Base-by-base conservation (phyloP, 2,113 vertebrate genomes). In the Geococcyx californianus region DNA sequence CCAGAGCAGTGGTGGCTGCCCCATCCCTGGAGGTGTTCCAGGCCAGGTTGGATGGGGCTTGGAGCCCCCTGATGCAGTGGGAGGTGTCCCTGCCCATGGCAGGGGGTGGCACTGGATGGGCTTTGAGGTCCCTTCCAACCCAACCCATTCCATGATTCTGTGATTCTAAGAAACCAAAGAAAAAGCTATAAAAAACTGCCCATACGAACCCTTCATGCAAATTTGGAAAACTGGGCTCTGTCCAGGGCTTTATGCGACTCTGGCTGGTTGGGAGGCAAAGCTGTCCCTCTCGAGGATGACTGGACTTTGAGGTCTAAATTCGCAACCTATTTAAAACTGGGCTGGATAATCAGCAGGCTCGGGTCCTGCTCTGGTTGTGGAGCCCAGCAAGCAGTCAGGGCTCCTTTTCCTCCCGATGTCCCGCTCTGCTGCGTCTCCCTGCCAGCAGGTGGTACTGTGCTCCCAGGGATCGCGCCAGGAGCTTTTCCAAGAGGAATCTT, bases 401-500 rank as follows among this genome's bases (percentile, higher is more conserved):
- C 56, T 2, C 60, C 1, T 4, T 54, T 16, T 42, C 0, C 15
- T 24, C 33, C 34, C 1, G 9, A n/a, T 7, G 8, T 5, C n/a
- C 21, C 4, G 13, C 87, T 23, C 7, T 42, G 77, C 83, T 73
- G 24, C 66, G 4, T 12, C 16, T 2, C 34, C 0, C 1, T 47
- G 91, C 96, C 96, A 66, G 89, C 94, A 96, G 96, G 94, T 94
- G 96, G 95, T 79, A 94, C 89, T 96, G 91, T 70, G 94, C 8
- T 86, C 73, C 91, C 87, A n/a, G 21, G 89, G 13, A 93, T 89
- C 62, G 31, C 69, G 21, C 47, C 20, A 34, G 26, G 16, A 34
- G 3, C 25, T 70, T 6, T 24, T 40, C 56, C 45, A 6, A 12
- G 1, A 29, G 7, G 33, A 51, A 60, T 1, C 38, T 18, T 29